phyloP scores from a whole-genome alignment of 2,888 invertebrate genomes.

The Oscheius sp. region DNA sequence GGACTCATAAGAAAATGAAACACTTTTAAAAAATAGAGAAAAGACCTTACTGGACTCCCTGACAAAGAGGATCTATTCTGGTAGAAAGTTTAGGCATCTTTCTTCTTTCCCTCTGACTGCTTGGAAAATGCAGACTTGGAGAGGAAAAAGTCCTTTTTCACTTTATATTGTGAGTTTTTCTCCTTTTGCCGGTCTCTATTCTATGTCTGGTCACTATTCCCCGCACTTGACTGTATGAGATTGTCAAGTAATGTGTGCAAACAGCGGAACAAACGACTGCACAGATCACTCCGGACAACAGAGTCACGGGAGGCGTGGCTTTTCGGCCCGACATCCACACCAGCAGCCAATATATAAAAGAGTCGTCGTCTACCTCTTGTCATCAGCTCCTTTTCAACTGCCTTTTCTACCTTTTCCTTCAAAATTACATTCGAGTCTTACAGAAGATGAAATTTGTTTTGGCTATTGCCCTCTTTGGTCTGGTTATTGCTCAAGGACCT shows the following conservation, averaged over 20 bases:
- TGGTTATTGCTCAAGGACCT: not conserved
- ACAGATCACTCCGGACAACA: conserved; percentile 11
- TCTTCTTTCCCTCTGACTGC: too few species aligned
- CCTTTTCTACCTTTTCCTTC: not conserved
- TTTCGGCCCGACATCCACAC: conserved; percentile 11
- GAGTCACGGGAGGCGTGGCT: conserved; percentile 5
- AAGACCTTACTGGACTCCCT: too few species aligned
- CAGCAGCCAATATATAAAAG: conserved; percentile 10
- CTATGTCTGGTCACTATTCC: too few species aligned
- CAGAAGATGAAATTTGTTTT: conserved; percentile 8
- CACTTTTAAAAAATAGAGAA: too few species aligned
- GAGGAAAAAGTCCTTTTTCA: too few species aligned
- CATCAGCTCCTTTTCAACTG: not conserved
- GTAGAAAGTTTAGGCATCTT: too few species aligned
- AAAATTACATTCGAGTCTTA: too few species aligned
- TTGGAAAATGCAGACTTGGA: not conserved
- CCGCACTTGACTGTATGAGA: too few species aligned
- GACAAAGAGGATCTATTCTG: too few species aligned
- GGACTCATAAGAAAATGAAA: too few species aligned
- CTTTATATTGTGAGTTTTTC: too few species aligned
- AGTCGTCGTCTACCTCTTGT: not conserved
- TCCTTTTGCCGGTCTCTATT: too few species aligned
- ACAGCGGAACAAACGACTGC: conserved; percentile 2
- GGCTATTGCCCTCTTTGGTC: not conserved
- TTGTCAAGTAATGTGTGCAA: conserved; percentile 15